A percentile compares a stretch with the other conserved stretches of the same genome.
phyloP scores from a whole-genome alignment of 2,113 vertebrate genomes.

The Bufo bufo region DNA sequence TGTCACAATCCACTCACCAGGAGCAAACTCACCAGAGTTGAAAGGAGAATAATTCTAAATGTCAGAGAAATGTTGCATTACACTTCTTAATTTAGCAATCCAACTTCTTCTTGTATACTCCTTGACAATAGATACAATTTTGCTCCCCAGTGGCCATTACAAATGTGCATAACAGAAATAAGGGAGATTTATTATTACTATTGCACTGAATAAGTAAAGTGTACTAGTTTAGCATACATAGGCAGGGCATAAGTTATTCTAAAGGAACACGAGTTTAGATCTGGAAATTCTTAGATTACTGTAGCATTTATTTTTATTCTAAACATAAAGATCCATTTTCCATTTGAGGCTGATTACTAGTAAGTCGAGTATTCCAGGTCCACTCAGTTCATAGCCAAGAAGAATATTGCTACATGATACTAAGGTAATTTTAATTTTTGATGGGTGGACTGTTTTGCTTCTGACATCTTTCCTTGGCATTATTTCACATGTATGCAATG shows the following conservation, averaged over 20 bases:
- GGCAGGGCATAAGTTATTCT: not conserved
- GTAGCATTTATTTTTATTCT: not conserved
- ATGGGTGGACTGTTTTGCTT: slow-evolving; percentile 22
- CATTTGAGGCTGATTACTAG: not conserved
- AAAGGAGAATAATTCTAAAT: too few relatives aligned
- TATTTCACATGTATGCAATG: not conserved
- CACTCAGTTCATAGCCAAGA: not conserved
- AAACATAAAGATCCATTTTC: not conserved
- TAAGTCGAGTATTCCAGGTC: not conserved
- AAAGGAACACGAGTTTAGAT: not conserved
- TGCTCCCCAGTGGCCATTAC: too few relatives aligned
- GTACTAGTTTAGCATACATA: too few relatives aligned
- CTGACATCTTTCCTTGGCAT: slow-evolving; percentile 21
- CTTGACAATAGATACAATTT: too few relatives aligned
- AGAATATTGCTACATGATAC: slow-evolving; percentile 19
- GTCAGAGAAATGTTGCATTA: too few relatives aligned
- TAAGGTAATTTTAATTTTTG: slow-evolving; percentile 20
- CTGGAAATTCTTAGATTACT: not conserved
- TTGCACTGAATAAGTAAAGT: too few relatives aligned
- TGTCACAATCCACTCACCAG: too few relatives aligned
- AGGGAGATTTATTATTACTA: too few relatives aligned
- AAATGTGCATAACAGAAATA: too few relatives aligned
- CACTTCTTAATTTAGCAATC: too few relatives aligned
- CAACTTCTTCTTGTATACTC: too few relatives aligned
- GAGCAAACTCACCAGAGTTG: too few relatives aligned